Evolutionary conservation across 2,113 vertebrate species (phyloP).

Genomic region (Pavo muticus): DNA sequence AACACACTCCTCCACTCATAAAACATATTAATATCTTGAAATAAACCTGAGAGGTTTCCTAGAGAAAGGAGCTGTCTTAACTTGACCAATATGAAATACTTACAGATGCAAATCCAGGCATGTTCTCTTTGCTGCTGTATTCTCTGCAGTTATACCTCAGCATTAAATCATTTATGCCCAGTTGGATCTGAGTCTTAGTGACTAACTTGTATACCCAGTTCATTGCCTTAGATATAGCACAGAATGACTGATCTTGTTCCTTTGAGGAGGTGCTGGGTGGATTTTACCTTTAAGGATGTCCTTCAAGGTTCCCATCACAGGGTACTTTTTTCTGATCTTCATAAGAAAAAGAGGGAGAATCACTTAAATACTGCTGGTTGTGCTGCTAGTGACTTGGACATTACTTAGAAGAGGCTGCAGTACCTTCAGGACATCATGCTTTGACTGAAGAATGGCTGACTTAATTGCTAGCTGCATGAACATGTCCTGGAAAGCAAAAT

Average conservation of each 20-base stretch:
- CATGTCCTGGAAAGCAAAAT: neutral
- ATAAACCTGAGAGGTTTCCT: neutral
- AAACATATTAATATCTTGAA: neutral
- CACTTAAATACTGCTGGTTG: neutral
- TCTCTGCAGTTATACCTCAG: neutral
- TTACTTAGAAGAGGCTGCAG: neutral
- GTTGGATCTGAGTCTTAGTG: neutral
- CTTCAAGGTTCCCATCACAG: neutral
- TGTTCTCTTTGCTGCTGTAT: neutral
- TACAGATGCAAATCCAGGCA: neutral
- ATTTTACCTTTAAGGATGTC: neutral
- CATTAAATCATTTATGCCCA: rapidly evolving
- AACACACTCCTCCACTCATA: neutral
- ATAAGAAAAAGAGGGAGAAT: neutral
- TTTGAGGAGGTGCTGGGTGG: neutral
- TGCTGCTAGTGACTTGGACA: neutral
- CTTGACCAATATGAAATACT: neutral
- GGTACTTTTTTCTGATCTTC: neutral
- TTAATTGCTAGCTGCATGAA: neutral
- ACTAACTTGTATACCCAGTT: neutral
- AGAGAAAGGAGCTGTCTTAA: neutral
- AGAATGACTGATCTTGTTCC: rapidly evolving
- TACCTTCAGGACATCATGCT: neutral
- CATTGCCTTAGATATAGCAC: neutral
- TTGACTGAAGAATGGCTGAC: neutral